Percentiles rank a stretch among this genome's conserved stretches.
These are phyloP conservation scores for Noctua pronuba DNA, from an alignment of 2,888 invertebrate genomes.

Conservation along the genomic window DNA sequence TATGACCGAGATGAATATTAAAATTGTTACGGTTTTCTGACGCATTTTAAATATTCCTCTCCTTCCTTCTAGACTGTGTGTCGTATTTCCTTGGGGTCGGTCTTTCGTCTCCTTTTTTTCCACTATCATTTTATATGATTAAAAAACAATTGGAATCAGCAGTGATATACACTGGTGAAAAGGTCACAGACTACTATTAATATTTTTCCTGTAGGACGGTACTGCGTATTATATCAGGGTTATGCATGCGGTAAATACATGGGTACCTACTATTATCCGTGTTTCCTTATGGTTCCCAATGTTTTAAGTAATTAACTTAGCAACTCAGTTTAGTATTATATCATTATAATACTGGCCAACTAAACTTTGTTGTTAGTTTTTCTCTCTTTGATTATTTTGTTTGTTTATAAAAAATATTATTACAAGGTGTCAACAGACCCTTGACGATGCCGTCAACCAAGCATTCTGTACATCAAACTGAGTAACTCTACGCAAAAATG, in stretches of 20 bases:
- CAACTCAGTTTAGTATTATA: neutral
- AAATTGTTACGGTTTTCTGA: neutral
- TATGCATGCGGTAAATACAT: neutral
- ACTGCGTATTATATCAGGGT: neutral
- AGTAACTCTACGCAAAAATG: no score
- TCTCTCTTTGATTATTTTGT: neutral
- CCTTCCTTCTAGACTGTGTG: neutral
- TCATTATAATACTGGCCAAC: neutral
- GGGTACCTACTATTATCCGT: neutral
- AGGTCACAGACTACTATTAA: neutral
- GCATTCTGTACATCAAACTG: no score
- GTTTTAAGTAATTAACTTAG: neutral
- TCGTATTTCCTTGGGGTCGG: neutral
- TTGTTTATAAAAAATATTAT: no score
- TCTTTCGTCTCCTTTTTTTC: neutral
- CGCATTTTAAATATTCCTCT: neutral
- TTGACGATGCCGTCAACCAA: no score
- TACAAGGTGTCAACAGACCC: no score
- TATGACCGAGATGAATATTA: neutral
- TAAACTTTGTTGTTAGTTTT: neutral
- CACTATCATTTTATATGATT: neutral
- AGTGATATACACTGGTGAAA: neutral
- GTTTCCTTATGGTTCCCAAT: conserved; percentile 9
- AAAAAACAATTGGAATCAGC: neutral
- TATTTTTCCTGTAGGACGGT: conserved; percentile 7